These are phyloP conservation scores for Atta texana DNA, from an alignment of 1,140 invertebrate species.

Conservation along the genomic window DNA sequence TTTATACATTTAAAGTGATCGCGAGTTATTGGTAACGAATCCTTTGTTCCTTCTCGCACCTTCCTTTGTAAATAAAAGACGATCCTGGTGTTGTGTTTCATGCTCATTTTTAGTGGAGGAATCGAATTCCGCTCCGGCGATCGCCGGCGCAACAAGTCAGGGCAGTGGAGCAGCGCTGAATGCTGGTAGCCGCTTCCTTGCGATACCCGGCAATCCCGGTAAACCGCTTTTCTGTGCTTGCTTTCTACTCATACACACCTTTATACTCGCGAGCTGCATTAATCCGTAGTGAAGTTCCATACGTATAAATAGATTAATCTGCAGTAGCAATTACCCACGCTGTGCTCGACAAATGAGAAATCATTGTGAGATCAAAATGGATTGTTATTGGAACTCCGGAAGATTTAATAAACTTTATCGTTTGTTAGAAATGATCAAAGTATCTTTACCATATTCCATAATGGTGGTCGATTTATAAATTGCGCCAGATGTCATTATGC, in stretches of 20 bases:
- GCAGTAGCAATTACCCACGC: conserved; percentile 40
- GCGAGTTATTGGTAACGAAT: background rate
- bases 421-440: conserved; percentile 6
- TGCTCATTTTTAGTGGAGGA: conserved; percentile 87
- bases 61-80: conserved; percentile 75
- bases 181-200: conserved; percentile 90
- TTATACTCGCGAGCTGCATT: conserved; percentile 36
- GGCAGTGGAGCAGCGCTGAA: conserved; percentile 83
- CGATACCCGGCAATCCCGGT: conserved; percentile 88
- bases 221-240: conserved; percentile 78
- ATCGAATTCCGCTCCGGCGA: conserved; percentile 85
- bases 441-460: background rate
- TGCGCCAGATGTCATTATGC: conserved; percentile 28
- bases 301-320: conserved; percentile 31
- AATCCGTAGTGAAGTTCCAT: conserved; percentile 34
- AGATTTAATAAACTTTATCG: background rate
- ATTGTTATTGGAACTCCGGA: conserved; percentile 16
- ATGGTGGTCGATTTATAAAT: background rate
- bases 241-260: conserved; percentile 54
- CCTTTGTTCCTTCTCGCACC: background rate
- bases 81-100: conserved; percentile 78
- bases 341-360: conserved; percentile 21
- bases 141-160: conserved; percentile 81
- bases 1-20: background rate
- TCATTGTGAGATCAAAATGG: background rate